Evolutionary conservation across 1,140 invertebrate genomes (phyloP).

Genomic region (Holcopasites calliopsidis): DNA sequence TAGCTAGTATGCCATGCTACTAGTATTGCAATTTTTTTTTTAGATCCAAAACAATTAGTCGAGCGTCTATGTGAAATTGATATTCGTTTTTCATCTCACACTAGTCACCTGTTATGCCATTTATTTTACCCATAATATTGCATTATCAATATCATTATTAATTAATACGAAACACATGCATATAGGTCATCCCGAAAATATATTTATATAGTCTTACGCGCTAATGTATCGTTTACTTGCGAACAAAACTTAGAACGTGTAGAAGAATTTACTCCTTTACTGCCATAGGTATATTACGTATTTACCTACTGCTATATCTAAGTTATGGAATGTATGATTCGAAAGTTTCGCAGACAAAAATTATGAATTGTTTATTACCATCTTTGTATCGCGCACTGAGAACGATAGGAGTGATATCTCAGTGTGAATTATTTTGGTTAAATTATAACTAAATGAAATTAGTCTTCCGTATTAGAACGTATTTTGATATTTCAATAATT

Average conservation of each 20-base stretch:
- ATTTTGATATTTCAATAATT: slow-evolving; percentile 53
- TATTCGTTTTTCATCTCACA: slow-evolving; percentile 40
- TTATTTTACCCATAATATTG: slow-evolving; percentile 48
- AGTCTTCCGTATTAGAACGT: slow-evolving; percentile 71
- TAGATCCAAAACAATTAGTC: slow-evolving; percentile 14
- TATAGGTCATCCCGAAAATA: slow-evolving; percentile 36
- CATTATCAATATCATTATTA: slow-evolving; percentile 45
- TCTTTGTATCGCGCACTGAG: slow-evolving; percentile 35
- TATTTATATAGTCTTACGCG: slow-evolving; percentile 45
- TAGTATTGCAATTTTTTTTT: slow-evolving; percentile 38
- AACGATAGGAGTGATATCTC: slow-evolving; percentile 33
- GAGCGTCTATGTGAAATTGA: slow-evolving; percentile 38
- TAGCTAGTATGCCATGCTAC: slow-evolving; percentile 26
- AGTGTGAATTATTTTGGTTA: slow-evolving; percentile 41
- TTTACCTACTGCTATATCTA: slow-evolving; percentile 47
- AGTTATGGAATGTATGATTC: slow-evolving; percentile 28
- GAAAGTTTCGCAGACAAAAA: slow-evolving; percentile 24
- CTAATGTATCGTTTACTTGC: slow-evolving; percentile 39
- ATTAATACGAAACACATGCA: slow-evolving; percentile 35
- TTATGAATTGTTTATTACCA: slow-evolving; percentile 23
- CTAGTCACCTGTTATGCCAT: slow-evolving; percentile 63
- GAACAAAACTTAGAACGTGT: slow-evolving; percentile 47
- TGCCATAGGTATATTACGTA: slow-evolving; percentile 65
- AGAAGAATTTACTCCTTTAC: slow-evolving; percentile 64
- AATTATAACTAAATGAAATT: slow-evolving; percentile 64